Evolutionary conservation across 2,113 vertebrate species (phyloP).

Genomic region (Urocitellus parryii): DNA sequence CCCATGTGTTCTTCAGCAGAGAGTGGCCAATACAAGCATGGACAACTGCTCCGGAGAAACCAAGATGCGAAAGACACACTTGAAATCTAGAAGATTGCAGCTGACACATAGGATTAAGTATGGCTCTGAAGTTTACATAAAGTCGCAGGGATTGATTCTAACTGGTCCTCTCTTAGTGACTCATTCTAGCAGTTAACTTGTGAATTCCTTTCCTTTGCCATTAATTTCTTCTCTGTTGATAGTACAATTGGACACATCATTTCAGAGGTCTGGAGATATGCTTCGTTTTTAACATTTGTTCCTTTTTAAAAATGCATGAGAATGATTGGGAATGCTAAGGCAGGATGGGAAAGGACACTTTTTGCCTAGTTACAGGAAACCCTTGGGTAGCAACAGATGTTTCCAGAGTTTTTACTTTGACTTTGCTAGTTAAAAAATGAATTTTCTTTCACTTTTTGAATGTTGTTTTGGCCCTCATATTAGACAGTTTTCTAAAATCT

Average conservation of each 20-base stretch:
- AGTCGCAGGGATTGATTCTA: neutral
- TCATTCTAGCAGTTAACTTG: neutral
- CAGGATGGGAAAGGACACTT: neutral
- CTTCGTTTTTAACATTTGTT: neutral
- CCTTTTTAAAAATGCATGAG: neutral
- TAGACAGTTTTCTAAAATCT: neutral
- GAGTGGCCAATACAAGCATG: rapidly evolving
- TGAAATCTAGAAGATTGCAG: neutral
- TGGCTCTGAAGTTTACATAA: neutral
- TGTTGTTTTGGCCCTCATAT: neutral
- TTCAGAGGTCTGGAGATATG: neutral
- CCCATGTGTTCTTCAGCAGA: neutral
- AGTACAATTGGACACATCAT: neutral
- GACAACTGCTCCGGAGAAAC: neutral
- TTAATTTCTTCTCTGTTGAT: neutral
- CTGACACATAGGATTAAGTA: neutral
- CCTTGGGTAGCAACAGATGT: neutral
- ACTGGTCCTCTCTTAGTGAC: neutral
- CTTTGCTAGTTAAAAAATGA: neutral
- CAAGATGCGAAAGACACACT: neutral
- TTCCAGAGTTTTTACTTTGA: neutral
- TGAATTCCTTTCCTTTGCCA: neutral
- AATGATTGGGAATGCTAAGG: neutral
- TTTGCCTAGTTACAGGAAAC: neutral
- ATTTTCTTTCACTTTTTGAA: neutral